These are phyloP conservation scores for Spodoptera litura DNA, from an alignment of 1,140 invertebrate species.

Conservation along the genomic window DNA sequence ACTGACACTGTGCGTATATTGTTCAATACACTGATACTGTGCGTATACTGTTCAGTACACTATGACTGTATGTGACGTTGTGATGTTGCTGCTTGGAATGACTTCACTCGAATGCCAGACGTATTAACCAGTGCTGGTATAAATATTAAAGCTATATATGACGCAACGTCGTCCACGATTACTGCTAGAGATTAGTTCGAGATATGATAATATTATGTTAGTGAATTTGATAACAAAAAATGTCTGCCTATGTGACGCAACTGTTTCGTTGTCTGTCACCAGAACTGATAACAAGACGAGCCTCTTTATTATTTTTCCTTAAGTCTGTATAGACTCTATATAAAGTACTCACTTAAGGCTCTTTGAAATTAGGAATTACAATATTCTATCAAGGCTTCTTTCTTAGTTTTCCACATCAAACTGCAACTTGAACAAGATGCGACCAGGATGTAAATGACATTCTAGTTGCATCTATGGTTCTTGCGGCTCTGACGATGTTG, in stretches of 20 bases:
- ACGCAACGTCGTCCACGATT: neutral
- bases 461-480: too few relatives aligned
- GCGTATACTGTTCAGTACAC: neutral
- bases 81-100: conserved; percentile 3
- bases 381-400: too few relatives aligned
- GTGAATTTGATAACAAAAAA: neutral
- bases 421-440: too few relatives aligned
- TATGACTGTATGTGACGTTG: neutral
- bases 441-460: too few relatives aligned
- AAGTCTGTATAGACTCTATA: too few relatives aligned
- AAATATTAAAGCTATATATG: neutral
- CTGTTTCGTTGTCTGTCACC: neutral
- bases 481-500: too few relatives aligned
- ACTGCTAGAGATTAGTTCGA: neutral
- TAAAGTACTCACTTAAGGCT: too few relatives aligned
- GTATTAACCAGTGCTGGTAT: neutral
- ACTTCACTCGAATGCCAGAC: conserved; percentile 6
- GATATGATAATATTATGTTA: neutral
- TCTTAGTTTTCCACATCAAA: too few relatives aligned
- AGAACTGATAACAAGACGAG: neutral
- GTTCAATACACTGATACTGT: neutral
- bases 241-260: neutral
- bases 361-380: too few relatives aligned
- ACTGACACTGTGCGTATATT: neutral
- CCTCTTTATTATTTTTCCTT: neutral